These are phyloP conservation scores for Eudasyphora cyanicolor DNA, from an alignment of 2,888 invertebrate genomes.

Conservation along the genomic window DNA sequence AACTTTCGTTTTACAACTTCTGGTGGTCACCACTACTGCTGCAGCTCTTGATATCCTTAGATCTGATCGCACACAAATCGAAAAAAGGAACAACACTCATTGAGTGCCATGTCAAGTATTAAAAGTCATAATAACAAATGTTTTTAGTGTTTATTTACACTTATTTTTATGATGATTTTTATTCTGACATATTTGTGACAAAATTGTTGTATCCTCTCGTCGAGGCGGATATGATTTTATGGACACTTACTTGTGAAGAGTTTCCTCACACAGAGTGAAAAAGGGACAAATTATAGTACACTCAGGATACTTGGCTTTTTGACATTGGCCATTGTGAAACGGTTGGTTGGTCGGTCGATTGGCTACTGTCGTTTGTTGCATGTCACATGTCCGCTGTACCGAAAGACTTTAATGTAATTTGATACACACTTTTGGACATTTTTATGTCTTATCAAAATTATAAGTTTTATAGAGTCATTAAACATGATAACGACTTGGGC, in stretches of 20 bases:
- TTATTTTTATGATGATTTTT: slow-evolving; percentile 33
- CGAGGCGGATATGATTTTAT: slow-evolving; percentile 35
- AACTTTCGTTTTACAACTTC: not conserved
- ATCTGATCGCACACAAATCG: no score
- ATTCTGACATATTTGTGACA: slow-evolving; percentile 34
- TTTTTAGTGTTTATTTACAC: slow-evolving; percentile 26
- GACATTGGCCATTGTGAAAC: no score
- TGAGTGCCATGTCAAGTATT: not conserved
- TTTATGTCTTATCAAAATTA: slow-evolving; percentile 50
- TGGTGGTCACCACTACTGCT: not conserved
- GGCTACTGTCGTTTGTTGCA: slow-evolving; percentile 27
- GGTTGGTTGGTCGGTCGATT: not conserved
- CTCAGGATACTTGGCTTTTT: no score
- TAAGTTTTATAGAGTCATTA: slow-evolving; percentile 53
- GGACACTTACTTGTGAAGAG: not conserved
- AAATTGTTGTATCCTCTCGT: slow-evolving; percentile 47
- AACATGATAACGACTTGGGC: slow-evolving; percentile 23
- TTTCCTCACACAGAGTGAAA: not conserved
- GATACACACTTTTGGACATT: slow-evolving; percentile 33
- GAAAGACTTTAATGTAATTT: slow-evolving; percentile 52
- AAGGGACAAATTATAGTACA: slow-evolving; percentile 48
- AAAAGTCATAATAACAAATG: slow-evolving; percentile 27
- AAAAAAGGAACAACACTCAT: not conserved
- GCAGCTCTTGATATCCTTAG: not conserved
- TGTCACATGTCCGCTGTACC: slow-evolving; percentile 45